Evolutionary conservation across 2,797 vertebrate species (phyloP).

Genomic region (Amphiprion clarkii): DNA sequence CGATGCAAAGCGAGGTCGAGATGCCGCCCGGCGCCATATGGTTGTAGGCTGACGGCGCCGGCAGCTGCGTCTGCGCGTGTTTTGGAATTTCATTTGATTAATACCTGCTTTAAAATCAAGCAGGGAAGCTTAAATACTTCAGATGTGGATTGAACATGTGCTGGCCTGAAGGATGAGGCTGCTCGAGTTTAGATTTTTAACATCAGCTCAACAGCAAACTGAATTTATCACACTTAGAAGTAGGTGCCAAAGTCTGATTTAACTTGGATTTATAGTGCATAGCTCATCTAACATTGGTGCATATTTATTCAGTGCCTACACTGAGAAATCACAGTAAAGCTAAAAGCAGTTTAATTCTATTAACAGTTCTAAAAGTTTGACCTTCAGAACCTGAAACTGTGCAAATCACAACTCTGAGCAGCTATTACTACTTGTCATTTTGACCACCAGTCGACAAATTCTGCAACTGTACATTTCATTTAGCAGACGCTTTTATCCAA

Average conservation of each 20-base stretch:
- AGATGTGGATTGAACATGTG: constrained; percentile 2
- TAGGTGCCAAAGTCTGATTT: background rate
- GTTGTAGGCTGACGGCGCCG: background rate
- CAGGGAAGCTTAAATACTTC: background rate
- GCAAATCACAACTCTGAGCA: too few relatives aligned
- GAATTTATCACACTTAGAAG: background rate
- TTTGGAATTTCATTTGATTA: constrained; percentile 33
- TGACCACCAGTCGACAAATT: too few relatives aligned
- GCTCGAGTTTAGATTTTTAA: constrained; percentile 8
- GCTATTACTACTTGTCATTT: too few relatives aligned
- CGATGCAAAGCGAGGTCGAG: constrained; percentile 63
- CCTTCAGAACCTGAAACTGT: too few relatives aligned
- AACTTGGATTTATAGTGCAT: too few relatives aligned
- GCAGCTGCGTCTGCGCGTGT: constrained; percentile 26
- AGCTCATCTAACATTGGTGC: too few relatives aligned
- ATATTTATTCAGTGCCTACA: too few relatives aligned
- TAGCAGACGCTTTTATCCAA: too few relatives aligned
- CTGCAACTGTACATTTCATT: too few relatives aligned
- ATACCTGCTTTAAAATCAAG: constrained; percentile 30
- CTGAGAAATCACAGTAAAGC: too few relatives aligned
- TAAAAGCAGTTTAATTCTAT: too few relatives aligned
- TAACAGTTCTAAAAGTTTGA: too few relatives aligned
- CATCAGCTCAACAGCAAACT: constrained; percentile 1
- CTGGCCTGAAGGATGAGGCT: background rate
- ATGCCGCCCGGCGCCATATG: constrained; percentile 42